A percentile compares a stretch with the other conserved stretches of the same genome.
phyloP scores from a whole-genome alignment of 37 sponge, comb jelly and placozoan genomes.

The Beroe ovata region DNA sequence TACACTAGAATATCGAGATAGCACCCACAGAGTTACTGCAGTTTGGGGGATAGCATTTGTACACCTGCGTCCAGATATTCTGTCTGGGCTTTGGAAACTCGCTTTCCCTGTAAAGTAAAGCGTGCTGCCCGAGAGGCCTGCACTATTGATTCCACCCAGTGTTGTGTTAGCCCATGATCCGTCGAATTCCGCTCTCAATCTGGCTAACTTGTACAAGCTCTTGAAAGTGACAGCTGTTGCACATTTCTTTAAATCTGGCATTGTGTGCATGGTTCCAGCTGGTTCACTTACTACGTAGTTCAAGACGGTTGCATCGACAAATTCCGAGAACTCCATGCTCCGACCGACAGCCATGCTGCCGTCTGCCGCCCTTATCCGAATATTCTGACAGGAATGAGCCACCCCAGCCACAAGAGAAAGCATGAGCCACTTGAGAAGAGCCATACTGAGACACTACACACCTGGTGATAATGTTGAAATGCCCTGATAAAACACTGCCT shows the following conservation, averaged over 20 bases:
- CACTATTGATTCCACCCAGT: slow-evolving; percentile 19
- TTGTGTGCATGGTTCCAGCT: not conserved
- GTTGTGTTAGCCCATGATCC: not conserved
- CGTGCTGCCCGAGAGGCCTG: not conserved
- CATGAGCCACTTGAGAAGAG: not conserved
- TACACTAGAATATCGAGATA: not conserved
- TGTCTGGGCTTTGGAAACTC: not conserved
- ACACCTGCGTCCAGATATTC: not conserved
- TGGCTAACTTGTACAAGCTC: not conserved
- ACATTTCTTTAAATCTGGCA: not conserved
- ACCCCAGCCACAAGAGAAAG: not conserved
- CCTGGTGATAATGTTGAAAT: no score
- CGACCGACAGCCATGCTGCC: slow-evolving; percentile 31
- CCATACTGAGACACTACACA: no score
- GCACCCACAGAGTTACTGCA: not conserved
- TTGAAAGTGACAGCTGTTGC: not conserved
- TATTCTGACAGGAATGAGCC: slow-evolving; percentile 19
- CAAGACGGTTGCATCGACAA: not conserved
- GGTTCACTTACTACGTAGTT: not conserved
- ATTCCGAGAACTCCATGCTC: not conserved
- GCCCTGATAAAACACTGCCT: no score
- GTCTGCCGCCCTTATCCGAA: not conserved
- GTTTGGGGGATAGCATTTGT: not conserved
- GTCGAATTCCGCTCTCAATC: not conserved
- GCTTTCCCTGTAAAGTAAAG: slow-evolving; percentile 15